Evolutionary conservation across 2,113 vertebrate species (phyloP).

Genomic region (Muscicapa adusta): DNA sequence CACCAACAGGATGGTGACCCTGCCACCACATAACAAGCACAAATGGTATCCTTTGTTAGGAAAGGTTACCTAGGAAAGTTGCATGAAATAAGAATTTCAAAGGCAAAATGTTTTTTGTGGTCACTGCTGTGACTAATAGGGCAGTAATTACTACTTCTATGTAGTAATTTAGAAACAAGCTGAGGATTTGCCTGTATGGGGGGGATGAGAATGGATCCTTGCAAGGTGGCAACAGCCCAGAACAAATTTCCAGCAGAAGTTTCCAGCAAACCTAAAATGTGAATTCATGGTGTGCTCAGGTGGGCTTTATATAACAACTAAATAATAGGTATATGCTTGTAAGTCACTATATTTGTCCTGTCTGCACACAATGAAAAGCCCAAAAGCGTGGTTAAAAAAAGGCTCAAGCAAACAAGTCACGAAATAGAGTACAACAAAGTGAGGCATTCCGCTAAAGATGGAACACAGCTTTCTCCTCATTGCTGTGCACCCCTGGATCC

Average conservation of each 20-base stretch:
- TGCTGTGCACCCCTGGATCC: neutral
- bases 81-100: conserved; percentile 4
- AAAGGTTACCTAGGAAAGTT: neutral
- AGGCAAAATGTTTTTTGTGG: neutral
- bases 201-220: neutral
- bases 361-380: conserved; percentile 20
- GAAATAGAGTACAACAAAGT: neutral
- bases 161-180: neutral
- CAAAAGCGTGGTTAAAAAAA: conserved; percentile 25
- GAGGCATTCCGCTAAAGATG: conserved; percentile 6
- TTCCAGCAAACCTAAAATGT: conserved; percentile 40
- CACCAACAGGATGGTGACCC: neutral
- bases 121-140: conserved; percentile 1
- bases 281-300: conserved; percentile 18
- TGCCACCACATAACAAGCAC: neutral
- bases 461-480: neutral
- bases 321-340: conserved; percentile 53
- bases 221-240: neutral
- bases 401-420: conserved; percentile 1
- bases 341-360: conserved; percentile 43
- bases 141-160: neutral
- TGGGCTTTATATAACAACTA: conserved; percentile 62
- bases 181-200: neutral
- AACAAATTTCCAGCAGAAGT: conserved; percentile 37
- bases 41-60: neutral